These are phyloP conservation scores for Rhinoptilus africanus DNA, from an alignment of 2,113 vertebrate genomes.

Conservation along the genomic window DNA sequence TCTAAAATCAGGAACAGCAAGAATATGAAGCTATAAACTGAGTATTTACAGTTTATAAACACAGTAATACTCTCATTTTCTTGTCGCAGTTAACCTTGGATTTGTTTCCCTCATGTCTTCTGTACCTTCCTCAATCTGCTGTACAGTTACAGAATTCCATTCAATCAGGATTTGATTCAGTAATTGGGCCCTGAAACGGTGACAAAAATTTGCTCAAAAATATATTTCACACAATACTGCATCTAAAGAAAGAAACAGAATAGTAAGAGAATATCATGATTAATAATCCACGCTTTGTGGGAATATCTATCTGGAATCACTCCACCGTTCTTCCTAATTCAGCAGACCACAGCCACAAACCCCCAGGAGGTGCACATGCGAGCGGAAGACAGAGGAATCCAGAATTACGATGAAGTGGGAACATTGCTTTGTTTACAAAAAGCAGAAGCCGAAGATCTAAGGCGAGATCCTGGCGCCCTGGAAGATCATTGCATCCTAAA, in stretches of 20 bases:
- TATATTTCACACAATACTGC: neutral
- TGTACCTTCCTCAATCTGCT: neutral
- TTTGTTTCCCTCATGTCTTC: neutral
- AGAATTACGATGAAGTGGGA: neutral
- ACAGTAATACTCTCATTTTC: neutral
- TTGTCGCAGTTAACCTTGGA: neutral
- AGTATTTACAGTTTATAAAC: neutral
- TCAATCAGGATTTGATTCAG: neutral
- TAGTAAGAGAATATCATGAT: neutral
- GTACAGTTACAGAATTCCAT: neutral
- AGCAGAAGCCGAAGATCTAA: neutral
- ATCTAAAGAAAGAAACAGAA: neutral
- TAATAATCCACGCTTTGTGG: neutral
- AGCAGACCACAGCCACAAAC: neutral
- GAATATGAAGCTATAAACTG: neutral
- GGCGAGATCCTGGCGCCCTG: neutral
- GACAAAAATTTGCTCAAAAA: neutral
- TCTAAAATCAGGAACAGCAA: neutral
- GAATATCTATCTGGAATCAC: neutral
- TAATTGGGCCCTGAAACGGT: neutral
- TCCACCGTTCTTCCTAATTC: neutral
- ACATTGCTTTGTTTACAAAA: neutral
- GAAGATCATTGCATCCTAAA: neutral
- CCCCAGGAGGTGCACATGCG: fast-evolving
- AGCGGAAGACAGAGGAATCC: neutral